Conservation (phyloP, 1,140 invertebrate species). For the Caenorhabditis latens region DNA sequence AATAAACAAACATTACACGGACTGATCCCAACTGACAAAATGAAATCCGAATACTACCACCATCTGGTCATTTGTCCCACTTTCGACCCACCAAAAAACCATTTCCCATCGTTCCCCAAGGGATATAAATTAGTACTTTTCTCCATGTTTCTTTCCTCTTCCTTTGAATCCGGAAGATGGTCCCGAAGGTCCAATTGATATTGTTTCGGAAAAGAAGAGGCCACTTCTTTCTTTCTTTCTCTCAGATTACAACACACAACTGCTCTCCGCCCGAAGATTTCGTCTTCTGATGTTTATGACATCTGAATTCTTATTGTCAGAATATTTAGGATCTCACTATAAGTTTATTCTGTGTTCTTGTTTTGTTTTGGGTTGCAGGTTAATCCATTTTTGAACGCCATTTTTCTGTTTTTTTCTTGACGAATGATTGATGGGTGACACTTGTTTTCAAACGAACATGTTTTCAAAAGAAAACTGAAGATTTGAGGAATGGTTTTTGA, state of each 20-base stretch:
- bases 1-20: constrained; percentile 31
- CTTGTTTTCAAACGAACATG: not conserved
- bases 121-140: constrained; percentile 53
- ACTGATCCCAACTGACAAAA: constrained; percentile 41
- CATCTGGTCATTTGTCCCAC: constrained; percentile 41
- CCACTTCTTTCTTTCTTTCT: not conserved
- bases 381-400: not conserved
- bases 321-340: not conserved
- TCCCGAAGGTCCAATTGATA: constrained; percentile 56
- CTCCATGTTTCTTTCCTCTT: constrained; percentile 8
- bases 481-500: not conserved
- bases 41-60: constrained; percentile 46
- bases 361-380: not conserved
- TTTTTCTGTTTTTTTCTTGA: not conserved
- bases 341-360: not conserved
- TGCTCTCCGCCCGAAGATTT: constrained; percentile 8
- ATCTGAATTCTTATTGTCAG: not conserved
- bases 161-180: not conserved
- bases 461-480: not conserved
- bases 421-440: constrained; percentile 20
- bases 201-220: constrained; percentile 17
- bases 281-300: constrained; percentile 42
- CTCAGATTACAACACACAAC: constrained; percentile 49
- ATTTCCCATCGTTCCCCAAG: constrained; percentile 10
- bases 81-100: not conserved